Evolutionary conservation across 2,113 vertebrate species (phyloP).

Genomic region (Agelaius tricolor): DNA sequence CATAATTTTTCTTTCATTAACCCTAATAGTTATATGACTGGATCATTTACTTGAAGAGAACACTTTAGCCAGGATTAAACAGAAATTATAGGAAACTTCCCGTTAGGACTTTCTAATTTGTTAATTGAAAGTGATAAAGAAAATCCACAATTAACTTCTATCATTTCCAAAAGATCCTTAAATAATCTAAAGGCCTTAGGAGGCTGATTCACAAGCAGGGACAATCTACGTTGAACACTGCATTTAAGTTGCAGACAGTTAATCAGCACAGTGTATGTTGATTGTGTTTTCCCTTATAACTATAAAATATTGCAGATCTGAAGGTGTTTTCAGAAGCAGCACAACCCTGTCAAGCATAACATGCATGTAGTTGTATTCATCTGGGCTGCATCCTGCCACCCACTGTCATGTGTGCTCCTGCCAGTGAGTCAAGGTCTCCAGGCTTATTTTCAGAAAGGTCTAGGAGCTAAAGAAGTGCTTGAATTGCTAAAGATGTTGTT

Average conservation of each 20-base stretch:
- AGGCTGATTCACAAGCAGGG: not conserved
- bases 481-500: not conserved
- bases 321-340: not conserved
- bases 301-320: not conserved
- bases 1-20: conserved; percentile 13
- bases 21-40: not conserved
- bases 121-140: conserved; percentile 18
- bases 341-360: not conserved
- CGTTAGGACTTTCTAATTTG: not conserved
- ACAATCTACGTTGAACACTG: not conserved
- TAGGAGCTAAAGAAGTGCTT: not conserved
- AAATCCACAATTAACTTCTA: not conserved
- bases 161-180: not conserved
- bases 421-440: not conserved
- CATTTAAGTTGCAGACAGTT: not conserved
- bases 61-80: not conserved
- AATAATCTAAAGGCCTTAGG: conserved; percentile 5
- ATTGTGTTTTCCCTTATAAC: not conserved
- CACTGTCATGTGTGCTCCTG: not conserved
- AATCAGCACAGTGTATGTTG: not conserved
- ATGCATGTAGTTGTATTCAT: not conserved
- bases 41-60: not conserved
- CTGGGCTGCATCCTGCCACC: not conserved
- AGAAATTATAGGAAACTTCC: not conserved
- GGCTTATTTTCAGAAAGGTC: not conserved